phyloP scores from a whole-genome alignment of 1,140 invertebrate species.

The Battus philenor region DNA sequence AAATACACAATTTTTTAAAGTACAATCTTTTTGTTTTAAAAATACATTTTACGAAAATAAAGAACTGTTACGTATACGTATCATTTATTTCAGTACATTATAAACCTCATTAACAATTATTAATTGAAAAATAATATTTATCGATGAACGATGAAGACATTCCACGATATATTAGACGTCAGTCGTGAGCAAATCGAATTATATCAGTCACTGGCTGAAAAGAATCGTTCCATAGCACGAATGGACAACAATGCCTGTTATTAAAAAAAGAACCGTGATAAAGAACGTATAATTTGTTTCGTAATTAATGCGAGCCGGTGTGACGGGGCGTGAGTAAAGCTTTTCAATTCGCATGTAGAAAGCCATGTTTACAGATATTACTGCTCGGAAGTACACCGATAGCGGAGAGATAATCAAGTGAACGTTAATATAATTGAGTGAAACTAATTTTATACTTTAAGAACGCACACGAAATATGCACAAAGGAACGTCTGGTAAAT shows the following conservation, averaged over 20 bases:
- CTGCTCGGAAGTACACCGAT: slow-evolving; percentile 47
- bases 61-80: slow-evolving; percentile 23
- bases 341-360: slow-evolving; percentile 60
- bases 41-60: too few species aligned
- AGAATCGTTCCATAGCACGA: slow-evolving; percentile 70
- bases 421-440: slow-evolving; percentile 59
- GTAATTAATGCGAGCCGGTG: slow-evolving; percentile 61
- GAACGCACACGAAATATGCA: slow-evolving; percentile 22
- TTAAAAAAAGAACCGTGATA: slow-evolving; percentile 67
- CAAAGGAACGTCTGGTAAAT: background rate
- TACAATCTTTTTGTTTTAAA: too few species aligned
- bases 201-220: slow-evolving; percentile 65
- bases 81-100: background rate
- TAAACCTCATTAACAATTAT: too few species aligned
- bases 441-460: slow-evolving; percentile 49
- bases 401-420: slow-evolving; percentile 44
- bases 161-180: slow-evolving; percentile 30
- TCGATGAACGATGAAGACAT: slow-evolving; percentile 46
- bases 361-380: slow-evolving; percentile 47
- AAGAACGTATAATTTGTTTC: slow-evolving; percentile 67
- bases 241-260: slow-evolving; percentile 68
- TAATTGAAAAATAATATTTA: slow-evolving; percentile 26
- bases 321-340: slow-evolving; percentile 67
- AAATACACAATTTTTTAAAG: too few species aligned
- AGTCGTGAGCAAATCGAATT: slow-evolving; percentile 58